Percentiles rank a stretch among this genome's conserved stretches.
These are phyloP conservation scores for Ictidomys tridecemlineatus DNA, from an alignment of 2,113 vertebrate genomes.

Conservation along the genomic window DNA sequence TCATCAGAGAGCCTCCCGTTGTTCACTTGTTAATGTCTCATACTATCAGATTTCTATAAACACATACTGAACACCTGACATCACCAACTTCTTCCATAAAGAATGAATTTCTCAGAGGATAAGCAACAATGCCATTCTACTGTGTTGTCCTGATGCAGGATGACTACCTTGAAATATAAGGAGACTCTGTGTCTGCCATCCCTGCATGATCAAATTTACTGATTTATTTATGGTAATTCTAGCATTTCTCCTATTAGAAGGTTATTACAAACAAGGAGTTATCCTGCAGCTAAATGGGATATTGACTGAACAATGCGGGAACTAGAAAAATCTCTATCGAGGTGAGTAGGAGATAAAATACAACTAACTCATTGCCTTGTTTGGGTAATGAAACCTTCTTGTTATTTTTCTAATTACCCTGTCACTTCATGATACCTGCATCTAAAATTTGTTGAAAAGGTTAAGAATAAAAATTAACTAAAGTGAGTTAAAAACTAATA, in stretches of 20 bases:
- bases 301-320: slow-evolving; percentile 37
- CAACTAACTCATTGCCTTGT: neutral
- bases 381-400: slow-evolving; percentile 14
- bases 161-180: neutral
- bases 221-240: slow-evolving; percentile 43
- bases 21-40: neutral
- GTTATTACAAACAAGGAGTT: slow-evolving; percentile 32
- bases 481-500: slow-evolving; percentile 32
- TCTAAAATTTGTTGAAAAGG: slow-evolving; percentile 19
- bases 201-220: neutral
- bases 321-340: neutral
- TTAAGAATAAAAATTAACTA: slow-evolving; percentile 25
- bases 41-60: neutral
- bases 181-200: neutral
- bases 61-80: neutral
- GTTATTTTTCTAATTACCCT: slow-evolving; percentile 62
- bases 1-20: rapidly evolving
- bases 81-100: neutral
- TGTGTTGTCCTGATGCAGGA: neutral
- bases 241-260: slow-evolving; percentile 23
- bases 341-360: slow-evolving; percentile 26
- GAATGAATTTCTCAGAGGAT: neutral
- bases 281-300: slow-evolving; percentile 47
- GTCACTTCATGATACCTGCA: neutral
- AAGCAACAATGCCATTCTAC: neutral